These are phyloP conservation scores for Erebia ligea DNA, from an alignment of 2,888 invertebrate genomes.

Conservation along the genomic window DNA sequence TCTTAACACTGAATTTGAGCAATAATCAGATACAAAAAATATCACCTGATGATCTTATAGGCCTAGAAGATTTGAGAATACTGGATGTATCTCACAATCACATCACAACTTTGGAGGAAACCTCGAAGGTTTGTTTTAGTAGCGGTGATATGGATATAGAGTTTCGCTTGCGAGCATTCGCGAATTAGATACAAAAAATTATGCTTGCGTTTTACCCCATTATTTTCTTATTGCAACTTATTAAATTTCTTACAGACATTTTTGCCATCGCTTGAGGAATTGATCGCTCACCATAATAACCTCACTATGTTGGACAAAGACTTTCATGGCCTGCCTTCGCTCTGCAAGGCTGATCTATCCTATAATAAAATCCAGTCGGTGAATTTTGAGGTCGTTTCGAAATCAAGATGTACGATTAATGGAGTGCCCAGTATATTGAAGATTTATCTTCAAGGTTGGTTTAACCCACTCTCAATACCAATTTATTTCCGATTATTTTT, in stretches of 20 bases:
- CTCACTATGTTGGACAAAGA: slow-evolving; percentile 89
- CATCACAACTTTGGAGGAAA: slow-evolving; percentile 90
- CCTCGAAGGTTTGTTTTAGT: slow-evolving; percentile 86
- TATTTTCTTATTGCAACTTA: slow-evolving; percentile 21
- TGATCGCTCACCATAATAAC: slow-evolving; percentile 90
- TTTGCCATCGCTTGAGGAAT: slow-evolving; percentile 89
- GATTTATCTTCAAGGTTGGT: slow-evolving; percentile 91
- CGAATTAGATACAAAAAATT: slow-evolving; percentile 28
- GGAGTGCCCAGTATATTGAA: slow-evolving; percentile 90
- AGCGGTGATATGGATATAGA: slow-evolving; percentile 14
- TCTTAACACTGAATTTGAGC: slow-evolving; percentile 88
- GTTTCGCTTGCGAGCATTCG: slow-evolving; percentile 46
- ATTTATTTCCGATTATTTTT: slow-evolving; percentile 1
- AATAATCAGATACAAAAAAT: slow-evolving; percentile 89
- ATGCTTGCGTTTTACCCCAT: slow-evolving; percentile 45
- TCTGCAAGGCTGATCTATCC: slow-evolving; percentile 91
- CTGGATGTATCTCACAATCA: slow-evolving; percentile 91
- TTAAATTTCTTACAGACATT: slow-evolving; percentile 85
- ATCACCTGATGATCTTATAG: slow-evolving; percentile 90
- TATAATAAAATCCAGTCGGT: slow-evolving; percentile 89
- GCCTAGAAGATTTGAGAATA: slow-evolving; percentile 88
- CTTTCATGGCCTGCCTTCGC: slow-evolving; percentile 91
- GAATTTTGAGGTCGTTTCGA: slow-evolving; percentile 89
- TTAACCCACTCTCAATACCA: slow-evolving; percentile 1
- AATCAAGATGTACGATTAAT: slow-evolving; percentile 91